Evolutionary conservation across 2,888 invertebrate species (phyloP).

Genomic region (Nomada goodeniana): DNA sequence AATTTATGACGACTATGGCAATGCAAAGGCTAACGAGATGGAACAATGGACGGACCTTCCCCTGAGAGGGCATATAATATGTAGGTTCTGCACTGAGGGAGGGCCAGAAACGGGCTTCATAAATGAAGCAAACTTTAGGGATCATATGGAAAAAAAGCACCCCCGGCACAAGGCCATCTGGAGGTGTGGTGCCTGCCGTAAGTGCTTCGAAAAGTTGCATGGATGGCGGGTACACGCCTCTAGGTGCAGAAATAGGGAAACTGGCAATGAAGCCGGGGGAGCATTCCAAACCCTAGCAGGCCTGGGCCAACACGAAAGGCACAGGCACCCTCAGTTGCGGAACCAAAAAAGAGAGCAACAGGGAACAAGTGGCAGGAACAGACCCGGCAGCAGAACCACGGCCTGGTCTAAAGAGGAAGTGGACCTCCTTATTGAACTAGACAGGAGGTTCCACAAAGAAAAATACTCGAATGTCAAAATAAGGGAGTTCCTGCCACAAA

Average conservation of each 20-base stretch:
- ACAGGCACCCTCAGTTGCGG: background rate
- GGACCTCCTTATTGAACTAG: background rate
- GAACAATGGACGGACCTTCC: no score
- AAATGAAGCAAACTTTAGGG: background rate
- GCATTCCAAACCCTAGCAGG: background rate
- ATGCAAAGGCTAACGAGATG: no score
- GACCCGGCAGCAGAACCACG: background rate
- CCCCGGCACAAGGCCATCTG: background rate
- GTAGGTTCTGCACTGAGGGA: no score
- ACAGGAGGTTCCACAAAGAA: no score
- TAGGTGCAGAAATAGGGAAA: background rate
- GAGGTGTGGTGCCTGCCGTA: background rate
- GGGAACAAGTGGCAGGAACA: background rate
- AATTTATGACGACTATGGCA: no score
- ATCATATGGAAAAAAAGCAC: no score
- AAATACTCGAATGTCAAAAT: background rate
- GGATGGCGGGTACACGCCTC: background rate
- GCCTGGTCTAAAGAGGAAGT: background rate
- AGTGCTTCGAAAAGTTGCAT: background rate
- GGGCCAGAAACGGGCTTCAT: no score
- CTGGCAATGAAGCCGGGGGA: background rate
- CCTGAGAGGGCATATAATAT: no score
- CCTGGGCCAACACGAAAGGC: background rate
- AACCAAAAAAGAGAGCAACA: background rate
- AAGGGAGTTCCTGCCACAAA: background rate